phyloP scores from a whole-genome alignment of 92 coral and sea anemone species.

The Umimayanthus kanabou region DNA sequence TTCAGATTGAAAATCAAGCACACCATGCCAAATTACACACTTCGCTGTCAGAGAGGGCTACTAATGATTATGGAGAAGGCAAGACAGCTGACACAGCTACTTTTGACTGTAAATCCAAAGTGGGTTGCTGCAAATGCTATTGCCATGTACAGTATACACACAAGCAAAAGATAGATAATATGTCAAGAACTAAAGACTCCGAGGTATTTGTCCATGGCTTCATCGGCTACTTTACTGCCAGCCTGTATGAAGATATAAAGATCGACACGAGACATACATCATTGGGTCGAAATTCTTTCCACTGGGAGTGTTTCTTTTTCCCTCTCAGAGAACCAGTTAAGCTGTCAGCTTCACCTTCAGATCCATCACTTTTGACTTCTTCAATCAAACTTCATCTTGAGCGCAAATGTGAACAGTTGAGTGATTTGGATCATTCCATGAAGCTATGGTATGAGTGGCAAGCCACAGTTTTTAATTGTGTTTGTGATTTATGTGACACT shows the following conservation, averaged over 20 bases:
- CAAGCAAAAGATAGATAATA: slow-evolving; percentile 1
- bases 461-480: slow-evolving; percentile 11
- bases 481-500: background rate
- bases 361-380: background rate
- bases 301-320: slow-evolving; percentile 65
- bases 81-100: background rate
- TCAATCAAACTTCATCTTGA: slow-evolving; percentile 7
- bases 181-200: background rate
- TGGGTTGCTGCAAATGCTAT: slow-evolving; percentile 7
- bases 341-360: background rate
- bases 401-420: slow-evolving; percentile 26
- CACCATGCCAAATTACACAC: background rate
- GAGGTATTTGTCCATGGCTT: slow-evolving; percentile 49
- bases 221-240: slow-evolving; percentile 53
- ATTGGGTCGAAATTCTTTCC: slow-evolving; percentile 45
- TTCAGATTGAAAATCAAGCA: background rate
- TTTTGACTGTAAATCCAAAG: background rate
- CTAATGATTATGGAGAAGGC: background rate
- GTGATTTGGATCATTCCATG: background rate
- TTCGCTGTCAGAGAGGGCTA: background rate
- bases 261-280: slow-evolving; percentile 57
- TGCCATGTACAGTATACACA: background rate
- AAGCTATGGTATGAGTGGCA: slow-evolving; percentile 37
- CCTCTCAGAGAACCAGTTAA: slow-evolving; percentile 48
- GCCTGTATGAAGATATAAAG: slow-evolving; percentile 51